A percentile compares a stretch with the other conserved stretches of the same genome.
Evolutionary conservation across 2,113 vertebrate genomes (phyloP).

Genomic region (Willisornis vidua): DNA sequence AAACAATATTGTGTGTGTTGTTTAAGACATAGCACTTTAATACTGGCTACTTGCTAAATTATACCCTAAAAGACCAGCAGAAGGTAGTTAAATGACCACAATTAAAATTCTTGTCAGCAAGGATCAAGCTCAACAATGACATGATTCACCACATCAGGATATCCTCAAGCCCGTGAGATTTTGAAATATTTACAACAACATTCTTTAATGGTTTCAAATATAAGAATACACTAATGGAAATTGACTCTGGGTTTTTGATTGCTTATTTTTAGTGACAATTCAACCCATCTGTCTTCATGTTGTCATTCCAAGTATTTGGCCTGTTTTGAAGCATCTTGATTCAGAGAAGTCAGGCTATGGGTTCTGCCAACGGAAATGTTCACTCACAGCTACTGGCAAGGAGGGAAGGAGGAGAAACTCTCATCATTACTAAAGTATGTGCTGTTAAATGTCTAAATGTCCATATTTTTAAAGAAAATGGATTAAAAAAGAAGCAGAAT

Average conservation of each 20-base stretch:
- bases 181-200: neutral
- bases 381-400: neutral
- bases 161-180: neutral
- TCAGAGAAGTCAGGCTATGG: neutral
- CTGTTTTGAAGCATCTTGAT: neutral
- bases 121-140: neutral
- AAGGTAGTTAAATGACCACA: neutral
- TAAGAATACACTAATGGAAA: neutral
- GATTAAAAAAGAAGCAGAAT: neutral
- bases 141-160: neutral
- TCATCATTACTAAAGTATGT: neutral
- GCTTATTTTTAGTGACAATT: neutral
- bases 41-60: neutral
- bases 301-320: neutral
- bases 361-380: neutral
- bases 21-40: neutral
- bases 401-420: neutral
- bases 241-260: neutral
- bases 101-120: neutral
- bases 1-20: neutral
- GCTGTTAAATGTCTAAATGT: neutral
- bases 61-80: neutral
- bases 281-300: neutral
- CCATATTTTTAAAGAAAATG: neutral
- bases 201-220: neutral